phyloP scores from a whole-genome alignment of 2,888 invertebrate species.

The Agrotis puta region DNA sequence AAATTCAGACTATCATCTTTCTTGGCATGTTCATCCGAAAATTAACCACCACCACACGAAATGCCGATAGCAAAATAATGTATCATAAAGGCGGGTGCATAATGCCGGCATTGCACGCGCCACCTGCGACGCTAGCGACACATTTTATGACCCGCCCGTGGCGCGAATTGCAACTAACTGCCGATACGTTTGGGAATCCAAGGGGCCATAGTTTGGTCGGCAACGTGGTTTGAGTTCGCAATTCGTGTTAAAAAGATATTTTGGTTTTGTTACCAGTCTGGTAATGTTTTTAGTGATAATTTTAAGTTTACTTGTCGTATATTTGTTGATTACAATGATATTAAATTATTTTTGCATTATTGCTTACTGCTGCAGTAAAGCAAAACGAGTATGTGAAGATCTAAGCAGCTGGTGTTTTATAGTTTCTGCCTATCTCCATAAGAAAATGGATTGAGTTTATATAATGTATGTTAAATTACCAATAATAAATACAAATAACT shows the following conservation, averaged over 20 bases:
- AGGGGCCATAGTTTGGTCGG: constrained; percentile 43
- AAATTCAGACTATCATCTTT: constrained; percentile 16
- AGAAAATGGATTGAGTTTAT: too few relatives aligned
- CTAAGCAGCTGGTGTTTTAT: too few relatives aligned
- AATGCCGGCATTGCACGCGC: constrained; percentile 66
- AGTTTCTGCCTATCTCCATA: too few relatives aligned
- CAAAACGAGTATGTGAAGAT: too few relatives aligned
- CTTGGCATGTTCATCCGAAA: constrained; percentile 46
- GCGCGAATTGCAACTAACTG: constrained; percentile 85
- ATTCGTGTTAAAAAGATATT: constrained; percentile 4
- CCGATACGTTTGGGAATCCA: constrained; percentile 70
- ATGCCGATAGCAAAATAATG: constrained; percentile 64
- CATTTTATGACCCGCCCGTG: constrained; percentile 84
- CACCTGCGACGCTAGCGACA: constrained; percentile 81
- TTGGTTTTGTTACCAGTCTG: background rate
- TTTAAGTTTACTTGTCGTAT: background rate
- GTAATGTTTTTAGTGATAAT: background rate
- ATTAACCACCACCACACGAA: constrained; percentile 54
- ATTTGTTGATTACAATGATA: background rate
- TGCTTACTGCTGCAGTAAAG: too few relatives aligned
- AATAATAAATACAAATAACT: too few relatives aligned
- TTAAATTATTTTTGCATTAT: background rate
- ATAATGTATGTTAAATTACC: too few relatives aligned
- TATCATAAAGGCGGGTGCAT: constrained; percentile 72
- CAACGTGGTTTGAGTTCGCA: constrained; percentile 17